These are phyloP conservation scores for Elaeidobius kamerunicus DNA, from an alignment of 2,888 invertebrate genomes.

Conservation along the genomic window DNA sequence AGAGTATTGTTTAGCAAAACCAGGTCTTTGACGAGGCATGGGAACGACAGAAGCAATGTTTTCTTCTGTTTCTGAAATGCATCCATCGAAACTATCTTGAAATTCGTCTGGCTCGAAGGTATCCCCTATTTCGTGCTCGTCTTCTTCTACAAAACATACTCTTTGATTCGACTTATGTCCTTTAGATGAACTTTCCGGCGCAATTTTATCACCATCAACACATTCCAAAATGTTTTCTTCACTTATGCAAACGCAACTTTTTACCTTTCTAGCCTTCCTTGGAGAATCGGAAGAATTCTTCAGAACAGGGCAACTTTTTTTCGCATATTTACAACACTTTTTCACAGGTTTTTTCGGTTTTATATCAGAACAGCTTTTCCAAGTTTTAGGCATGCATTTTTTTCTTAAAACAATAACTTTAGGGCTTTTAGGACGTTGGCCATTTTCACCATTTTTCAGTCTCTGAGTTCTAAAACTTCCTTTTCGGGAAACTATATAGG, in stretches of 20 bases:
- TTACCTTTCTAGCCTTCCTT: slow-evolving; percentile 39
- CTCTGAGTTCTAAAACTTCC: slow-evolving; percentile 37
- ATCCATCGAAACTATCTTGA: slow-evolving; percentile 14
- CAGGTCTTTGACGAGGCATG: slow-evolving; percentile 1
- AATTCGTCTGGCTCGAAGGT: not conserved
- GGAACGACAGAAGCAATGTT: slow-evolving; percentile 1
- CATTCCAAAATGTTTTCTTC: slow-evolving; percentile 20
- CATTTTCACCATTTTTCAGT: slow-evolving; percentile 33
- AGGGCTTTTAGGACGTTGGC: slow-evolving; percentile 37
- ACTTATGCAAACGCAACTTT: slow-evolving; percentile 46
- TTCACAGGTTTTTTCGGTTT: slow-evolving; percentile 42
- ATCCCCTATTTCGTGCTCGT: slow-evolving; percentile 2
- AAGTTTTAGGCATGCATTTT: slow-evolving; percentile 45
- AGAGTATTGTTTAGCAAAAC: slow-evolving; percentile 17
- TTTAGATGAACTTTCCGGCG: not conserved
- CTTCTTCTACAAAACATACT: slow-evolving; percentile 16
- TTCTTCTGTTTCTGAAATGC: not conserved
- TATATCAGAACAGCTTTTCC: slow-evolving; percentile 50
- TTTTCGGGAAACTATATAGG: slow-evolving; percentile 47
- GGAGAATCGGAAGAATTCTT: slow-evolving; percentile 40
- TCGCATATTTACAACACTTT: slow-evolving; percentile 49
- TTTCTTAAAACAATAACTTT: slow-evolving; percentile 43
- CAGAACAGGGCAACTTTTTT: slow-evolving; percentile 47
- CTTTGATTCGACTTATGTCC: not conserved
- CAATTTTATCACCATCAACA: not conserved